phyloP scores from a whole-genome alignment of 2,113 vertebrate species.

The Panthera tigris region DNA sequence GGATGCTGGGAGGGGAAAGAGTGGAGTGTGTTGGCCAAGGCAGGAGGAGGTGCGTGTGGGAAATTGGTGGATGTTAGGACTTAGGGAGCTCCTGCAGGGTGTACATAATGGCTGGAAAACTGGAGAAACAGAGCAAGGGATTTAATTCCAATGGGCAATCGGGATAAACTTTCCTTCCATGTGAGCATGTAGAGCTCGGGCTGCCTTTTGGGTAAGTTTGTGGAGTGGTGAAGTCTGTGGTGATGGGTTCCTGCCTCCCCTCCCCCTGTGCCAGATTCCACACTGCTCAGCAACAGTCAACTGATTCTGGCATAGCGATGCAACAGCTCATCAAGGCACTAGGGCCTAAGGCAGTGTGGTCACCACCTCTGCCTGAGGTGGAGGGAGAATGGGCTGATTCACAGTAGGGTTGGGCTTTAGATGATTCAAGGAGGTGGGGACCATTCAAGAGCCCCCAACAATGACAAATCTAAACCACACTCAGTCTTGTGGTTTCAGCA shows the following conservation, averaged over 20 bases:
- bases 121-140: background rate
- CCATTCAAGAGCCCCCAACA: background rate
- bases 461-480: background rate
- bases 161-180: background rate
- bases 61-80: background rate
- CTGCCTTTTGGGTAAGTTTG: background rate
- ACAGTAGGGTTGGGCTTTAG: background rate
- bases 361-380: background rate
- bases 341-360: fast-evolving
- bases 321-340: background rate
- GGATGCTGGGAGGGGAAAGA: background rate
- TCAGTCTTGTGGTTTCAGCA: background rate
- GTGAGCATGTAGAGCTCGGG: background rate
- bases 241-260: background rate
- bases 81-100: background rate
- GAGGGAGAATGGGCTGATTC: background rate
- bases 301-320: background rate
- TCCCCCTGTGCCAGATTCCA: background rate
- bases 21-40: background rate
- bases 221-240: background rate
- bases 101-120: background rate
- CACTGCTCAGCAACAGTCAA: background rate
- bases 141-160: background rate
- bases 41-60: background rate
- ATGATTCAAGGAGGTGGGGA: background rate